Percentiles rank a stretch among this genome's conserved stretches.
These are phyloP conservation scores for Nanger granti DNA, from an alignment of 2,113 vertebrate species.

Conservation along the genomic window DNA sequence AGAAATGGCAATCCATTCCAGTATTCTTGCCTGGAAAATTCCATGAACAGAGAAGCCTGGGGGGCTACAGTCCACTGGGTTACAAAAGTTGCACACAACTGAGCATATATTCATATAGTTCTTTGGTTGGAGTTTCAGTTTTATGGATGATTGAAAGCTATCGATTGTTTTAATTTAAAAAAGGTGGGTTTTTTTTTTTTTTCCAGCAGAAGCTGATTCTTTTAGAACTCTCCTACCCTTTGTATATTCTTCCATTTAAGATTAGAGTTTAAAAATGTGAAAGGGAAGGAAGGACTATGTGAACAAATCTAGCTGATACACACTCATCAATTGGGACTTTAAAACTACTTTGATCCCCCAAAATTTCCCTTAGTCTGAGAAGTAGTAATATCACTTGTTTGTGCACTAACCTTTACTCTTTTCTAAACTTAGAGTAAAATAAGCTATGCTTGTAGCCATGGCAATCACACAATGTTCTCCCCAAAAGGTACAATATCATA, in stretches of 20 bases:
- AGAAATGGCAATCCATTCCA: neutral
- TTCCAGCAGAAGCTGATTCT: neutral
- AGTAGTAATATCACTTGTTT: neutral
- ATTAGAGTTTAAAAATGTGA: neutral
- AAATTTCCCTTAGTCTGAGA: neutral
- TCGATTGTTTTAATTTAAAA: neutral
- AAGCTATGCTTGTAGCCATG: neutral
- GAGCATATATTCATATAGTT: neutral
- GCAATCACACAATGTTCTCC: neutral
- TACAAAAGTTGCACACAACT: neutral
- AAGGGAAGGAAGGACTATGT: neutral
- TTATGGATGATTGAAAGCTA: neutral
- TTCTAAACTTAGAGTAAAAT: neutral
- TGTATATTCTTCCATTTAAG: neutral
- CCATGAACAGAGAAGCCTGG: neutral
- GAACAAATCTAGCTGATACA: neutral
- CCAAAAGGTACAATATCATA: neutral
- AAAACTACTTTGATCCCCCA: neutral
- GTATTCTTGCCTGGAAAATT: neutral
- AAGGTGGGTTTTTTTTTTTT: rapidly evolving
- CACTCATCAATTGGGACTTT: neutral
- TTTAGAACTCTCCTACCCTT: neutral
- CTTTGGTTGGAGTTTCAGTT: neutral
- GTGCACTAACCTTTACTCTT: neutral
- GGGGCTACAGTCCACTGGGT: neutral